These are phyloP conservation scores for Smittia aterrima DNA, from an alignment of 2,888 invertebrate genomes.

Conservation along the genomic window DNA sequence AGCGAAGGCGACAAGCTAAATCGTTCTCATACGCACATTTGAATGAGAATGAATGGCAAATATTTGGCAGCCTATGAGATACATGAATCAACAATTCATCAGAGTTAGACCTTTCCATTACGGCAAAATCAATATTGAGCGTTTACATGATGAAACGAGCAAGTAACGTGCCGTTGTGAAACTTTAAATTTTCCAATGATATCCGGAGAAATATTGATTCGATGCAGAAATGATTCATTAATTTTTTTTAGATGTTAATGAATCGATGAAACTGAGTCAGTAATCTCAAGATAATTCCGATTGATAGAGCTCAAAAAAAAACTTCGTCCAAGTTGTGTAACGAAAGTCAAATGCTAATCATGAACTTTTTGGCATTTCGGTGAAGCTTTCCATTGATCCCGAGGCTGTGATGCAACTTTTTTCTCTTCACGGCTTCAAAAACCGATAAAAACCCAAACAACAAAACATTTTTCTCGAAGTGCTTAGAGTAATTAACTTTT, in stretches of 20 bases:
- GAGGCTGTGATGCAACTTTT: not conserved
- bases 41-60: not conserved
- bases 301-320: no score
- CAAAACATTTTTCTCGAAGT: not conserved
- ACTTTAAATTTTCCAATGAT: not conserved
- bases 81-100: not conserved
- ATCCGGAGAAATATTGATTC: not conserved
- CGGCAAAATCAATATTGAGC: not conserved
- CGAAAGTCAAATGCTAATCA: no score
- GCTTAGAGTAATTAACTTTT: not conserved
- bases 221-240: no score
- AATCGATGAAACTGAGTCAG: no score
- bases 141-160: constrained; percentile 9
- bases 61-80: not conserved
- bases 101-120: constrained; percentile 12
- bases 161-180: not conserved
- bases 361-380: not conserved
- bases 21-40: not conserved
- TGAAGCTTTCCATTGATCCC: not conserved
- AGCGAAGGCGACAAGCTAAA: not conserved
- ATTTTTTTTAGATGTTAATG: no score
- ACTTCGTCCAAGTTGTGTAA: no score
- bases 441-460: not conserved
- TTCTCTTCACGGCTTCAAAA: not conserved
- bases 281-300: no score